Conservation (phyloP, 2,113 vertebrate genomes). For the Platycercus adscitus region DNA sequence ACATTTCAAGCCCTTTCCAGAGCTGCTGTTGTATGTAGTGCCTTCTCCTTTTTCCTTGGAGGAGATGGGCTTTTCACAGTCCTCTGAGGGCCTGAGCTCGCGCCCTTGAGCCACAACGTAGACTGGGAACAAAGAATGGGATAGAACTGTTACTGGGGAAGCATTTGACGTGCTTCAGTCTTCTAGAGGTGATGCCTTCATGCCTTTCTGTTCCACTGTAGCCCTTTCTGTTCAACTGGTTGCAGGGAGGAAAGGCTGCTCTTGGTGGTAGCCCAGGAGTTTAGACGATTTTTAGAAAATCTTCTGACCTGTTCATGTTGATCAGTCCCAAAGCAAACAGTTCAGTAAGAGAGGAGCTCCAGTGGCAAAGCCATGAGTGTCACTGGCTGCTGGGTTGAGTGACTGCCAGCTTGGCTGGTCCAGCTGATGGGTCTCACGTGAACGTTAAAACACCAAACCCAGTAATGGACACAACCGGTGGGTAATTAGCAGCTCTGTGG, state of each 20-base stretch:
- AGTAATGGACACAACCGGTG: fast-evolving
- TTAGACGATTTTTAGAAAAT: background rate
- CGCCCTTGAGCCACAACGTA: background rate
- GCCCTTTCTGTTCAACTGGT: background rate
- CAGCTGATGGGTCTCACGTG: background rate
- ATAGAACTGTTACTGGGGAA: background rate
- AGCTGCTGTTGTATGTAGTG: background rate
- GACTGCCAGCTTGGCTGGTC: background rate
- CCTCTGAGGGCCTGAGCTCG: background rate
- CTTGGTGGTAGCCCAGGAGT: background rate
- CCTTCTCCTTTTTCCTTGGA: background rate
- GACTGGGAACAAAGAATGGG: background rate
- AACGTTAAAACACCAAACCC: background rate
- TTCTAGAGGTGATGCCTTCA: background rate
- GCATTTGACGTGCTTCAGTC: fast-evolving
- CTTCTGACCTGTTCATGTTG: fast-evolving
- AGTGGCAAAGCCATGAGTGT: background rate
- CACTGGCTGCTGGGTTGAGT: background rate
- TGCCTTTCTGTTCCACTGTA: background rate
- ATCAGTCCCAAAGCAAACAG: background rate
- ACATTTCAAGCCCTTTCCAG: background rate
- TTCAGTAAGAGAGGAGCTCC: background rate
- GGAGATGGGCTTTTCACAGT: fast-evolving
- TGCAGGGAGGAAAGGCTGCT: background rate
- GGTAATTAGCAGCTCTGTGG: background rate